Evolutionary conservation across 2,888 invertebrate genomes (phyloP).

Genomic region (Emesis furor): DNA sequence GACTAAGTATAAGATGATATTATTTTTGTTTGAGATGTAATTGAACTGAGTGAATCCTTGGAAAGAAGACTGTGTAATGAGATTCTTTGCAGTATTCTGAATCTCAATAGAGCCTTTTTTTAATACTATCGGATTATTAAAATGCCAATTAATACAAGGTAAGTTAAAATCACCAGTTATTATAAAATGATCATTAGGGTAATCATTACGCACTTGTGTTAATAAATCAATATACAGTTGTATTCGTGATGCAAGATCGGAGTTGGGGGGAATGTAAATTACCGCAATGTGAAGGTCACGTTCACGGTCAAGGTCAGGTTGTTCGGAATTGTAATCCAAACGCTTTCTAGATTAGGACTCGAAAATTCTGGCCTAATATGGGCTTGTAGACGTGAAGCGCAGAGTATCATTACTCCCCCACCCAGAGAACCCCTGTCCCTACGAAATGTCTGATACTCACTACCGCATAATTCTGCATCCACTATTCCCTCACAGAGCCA

Average conservation of each 20-base stretch:
- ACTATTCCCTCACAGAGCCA: not conserved
- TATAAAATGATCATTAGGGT: slow-evolving; percentile 45
- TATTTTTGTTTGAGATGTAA: not conserved
- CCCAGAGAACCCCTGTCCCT: slow-evolving; percentile 8
- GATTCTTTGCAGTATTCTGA: slow-evolving; percentile 24
- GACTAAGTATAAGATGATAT: not conserved
- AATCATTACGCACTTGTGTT: slow-evolving; percentile 6
- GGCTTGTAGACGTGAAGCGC: not conserved
- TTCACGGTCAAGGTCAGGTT: not conserved
- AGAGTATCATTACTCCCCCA: slow-evolving; percentile 9
- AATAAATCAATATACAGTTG: not conserved
- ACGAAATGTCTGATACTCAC: not conserved
- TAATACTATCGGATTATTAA: not conserved
- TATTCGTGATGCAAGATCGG: not conserved
- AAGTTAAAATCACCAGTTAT: slow-evolving; percentile 61
- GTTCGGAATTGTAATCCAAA: slow-evolving; percentile 2
- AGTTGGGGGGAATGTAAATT: not conserved
- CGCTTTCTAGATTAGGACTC: not conserved
- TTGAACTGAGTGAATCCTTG: not conserved
- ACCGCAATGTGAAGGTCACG: not conserved
- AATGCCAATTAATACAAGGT: slow-evolving; percentile 46
- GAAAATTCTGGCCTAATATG: not conserved
- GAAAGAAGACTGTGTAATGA: not conserved
- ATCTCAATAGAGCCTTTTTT: slow-evolving; percentile 39
- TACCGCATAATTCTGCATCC: not conserved